Base-by-base conservation (phyloP, 1,140 invertebrate species). In the Trissolcus basalis region DNA sequence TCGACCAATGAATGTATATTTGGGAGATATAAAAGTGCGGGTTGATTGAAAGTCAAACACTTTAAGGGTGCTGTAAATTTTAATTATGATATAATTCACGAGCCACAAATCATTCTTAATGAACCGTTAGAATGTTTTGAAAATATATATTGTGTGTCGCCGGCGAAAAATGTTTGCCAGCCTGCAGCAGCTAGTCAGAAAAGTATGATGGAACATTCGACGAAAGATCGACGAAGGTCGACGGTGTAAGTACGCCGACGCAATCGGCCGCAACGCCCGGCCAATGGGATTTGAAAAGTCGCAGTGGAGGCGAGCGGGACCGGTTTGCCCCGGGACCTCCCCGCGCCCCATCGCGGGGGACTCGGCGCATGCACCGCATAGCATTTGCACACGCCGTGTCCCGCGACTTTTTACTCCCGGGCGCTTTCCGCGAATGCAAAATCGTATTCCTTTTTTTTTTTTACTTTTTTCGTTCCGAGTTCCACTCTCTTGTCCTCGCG, bases 181-280 rank as follows among this genome's bases (percentile, higher is more conserved):
- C 19, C 19, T 27, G 19, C 19, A 6, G 19, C 19, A 3, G 6
- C 1, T 3, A 69, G 64, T 60, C 55, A 64, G 49, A 54, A 64
- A 27, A 65, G 49, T 76, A 69, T 69, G 65, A 67, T 70, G 53
- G 70, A 70, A 71, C 55, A 74, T 65, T 60, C 76, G 67, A 67
- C 69, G 72, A 74, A 73, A 77, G 67, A 77, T 72, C 78, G 67
- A 74, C 71, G 74, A 77, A 80, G 78, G 78, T 80, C 75, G 78
- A 71, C 69, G 64, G 54, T 63, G 60, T 69, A 67, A 11, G 70
- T 63, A 69, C 78, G 70, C 72, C 77, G 68, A 79, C 77, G 67
- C 77, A 64, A 75, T 61, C 65, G 49, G 48, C 53, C 53, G 69
- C 33, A 69, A 75, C 64, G 64, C 61, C 71, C 70, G 65, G 77